Percentiles rank a stretch among this genome's conserved stretches.
Evolutionary conservation across 2,888 invertebrate species (phyloP).

Genomic region (Ornithoptera alexandrae): DNA sequence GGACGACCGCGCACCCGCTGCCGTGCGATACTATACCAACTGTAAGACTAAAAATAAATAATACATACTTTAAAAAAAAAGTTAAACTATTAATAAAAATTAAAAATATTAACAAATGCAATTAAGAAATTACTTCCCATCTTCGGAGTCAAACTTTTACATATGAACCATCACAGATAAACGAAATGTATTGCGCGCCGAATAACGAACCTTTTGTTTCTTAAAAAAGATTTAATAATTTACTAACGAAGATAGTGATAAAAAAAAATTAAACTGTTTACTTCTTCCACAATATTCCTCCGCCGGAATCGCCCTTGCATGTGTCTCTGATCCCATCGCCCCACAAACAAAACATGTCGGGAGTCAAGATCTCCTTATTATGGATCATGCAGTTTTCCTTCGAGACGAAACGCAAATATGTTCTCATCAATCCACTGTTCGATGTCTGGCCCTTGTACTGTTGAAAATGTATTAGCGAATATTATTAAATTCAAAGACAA

Average conservation of each 20-base stretch:
- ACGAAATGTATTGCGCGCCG: background rate
- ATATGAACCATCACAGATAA: too few species aligned
- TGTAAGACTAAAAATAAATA: conserved; percentile 34
- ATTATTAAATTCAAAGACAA: too few species aligned
- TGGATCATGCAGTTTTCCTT: conserved; percentile 35
- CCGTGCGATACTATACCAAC: conserved; percentile 49
- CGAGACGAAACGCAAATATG: conserved; percentile 38
- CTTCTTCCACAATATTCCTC: conserved; percentile 46
- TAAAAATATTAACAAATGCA: background rate
- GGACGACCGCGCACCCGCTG: conserved; percentile 38
- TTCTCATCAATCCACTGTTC: conserved; percentile 34
- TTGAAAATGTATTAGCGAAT: conserved; percentile 10
- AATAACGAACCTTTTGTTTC: background rate
- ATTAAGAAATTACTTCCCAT: too few species aligned
- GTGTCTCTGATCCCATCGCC: conserved; percentile 45
- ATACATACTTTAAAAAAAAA: background rate
- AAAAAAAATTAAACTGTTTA: conserved; percentile 27
- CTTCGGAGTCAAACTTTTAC: too few species aligned
- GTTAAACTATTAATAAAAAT: background rate
- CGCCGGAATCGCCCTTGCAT: conserved; percentile 49
- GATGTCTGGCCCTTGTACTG: conserved; percentile 36
- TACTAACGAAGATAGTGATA: background rate
- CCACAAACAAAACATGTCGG: conserved; percentile 48
- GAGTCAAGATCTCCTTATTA: conserved; percentile 34
- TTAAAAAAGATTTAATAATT: background rate